These are phyloP conservation scores for Saccopteryx bilineata DNA, from an alignment of 2,113 vertebrate species.

Conservation along the genomic window DNA sequence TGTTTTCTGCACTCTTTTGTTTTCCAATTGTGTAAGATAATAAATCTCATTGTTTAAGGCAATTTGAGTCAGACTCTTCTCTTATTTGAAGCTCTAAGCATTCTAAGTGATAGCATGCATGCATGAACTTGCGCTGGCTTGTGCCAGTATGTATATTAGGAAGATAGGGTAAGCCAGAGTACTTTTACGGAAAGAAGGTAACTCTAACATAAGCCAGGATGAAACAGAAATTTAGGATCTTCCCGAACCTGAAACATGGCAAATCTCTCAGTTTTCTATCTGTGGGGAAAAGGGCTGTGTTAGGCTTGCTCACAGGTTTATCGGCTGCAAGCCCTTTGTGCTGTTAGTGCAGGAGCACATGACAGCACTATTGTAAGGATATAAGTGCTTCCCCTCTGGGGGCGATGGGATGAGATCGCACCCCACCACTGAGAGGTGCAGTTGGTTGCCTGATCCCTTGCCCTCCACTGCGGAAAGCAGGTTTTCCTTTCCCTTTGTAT, in stretches of 20 bases:
- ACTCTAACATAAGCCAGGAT: neutral
- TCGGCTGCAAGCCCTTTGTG: too few species aligned
- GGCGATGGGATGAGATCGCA: too few species aligned
- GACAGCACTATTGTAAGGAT: too few species aligned
- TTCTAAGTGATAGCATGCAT: neutral
- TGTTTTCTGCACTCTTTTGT: neutral
- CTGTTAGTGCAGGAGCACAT: too few species aligned
- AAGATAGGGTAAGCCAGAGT: neutral
- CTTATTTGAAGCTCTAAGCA: neutral
- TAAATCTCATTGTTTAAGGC: neutral
- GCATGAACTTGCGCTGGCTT: neutral
- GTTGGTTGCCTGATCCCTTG: too few species aligned
- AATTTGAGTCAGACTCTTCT: neutral
- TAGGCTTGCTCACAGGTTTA: too few species aligned
- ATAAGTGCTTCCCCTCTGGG: too few species aligned
- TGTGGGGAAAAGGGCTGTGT: too few species aligned
- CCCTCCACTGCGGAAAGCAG: too few species aligned
- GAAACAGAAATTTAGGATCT: constrained; percentile 16
- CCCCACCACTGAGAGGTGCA: too few species aligned
- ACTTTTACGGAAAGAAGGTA: neutral
- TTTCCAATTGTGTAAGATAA: neutral
- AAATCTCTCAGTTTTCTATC: neutral
- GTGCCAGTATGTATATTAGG: neutral
- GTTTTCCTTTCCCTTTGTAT: too few species aligned
- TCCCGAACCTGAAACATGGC: neutral